Evolutionary conservation across 1,140 invertebrate genomes (phyloP), one percentile per base, ranked within the genome.

Genomic region (Muscidifurax raptorellus): DNA sequence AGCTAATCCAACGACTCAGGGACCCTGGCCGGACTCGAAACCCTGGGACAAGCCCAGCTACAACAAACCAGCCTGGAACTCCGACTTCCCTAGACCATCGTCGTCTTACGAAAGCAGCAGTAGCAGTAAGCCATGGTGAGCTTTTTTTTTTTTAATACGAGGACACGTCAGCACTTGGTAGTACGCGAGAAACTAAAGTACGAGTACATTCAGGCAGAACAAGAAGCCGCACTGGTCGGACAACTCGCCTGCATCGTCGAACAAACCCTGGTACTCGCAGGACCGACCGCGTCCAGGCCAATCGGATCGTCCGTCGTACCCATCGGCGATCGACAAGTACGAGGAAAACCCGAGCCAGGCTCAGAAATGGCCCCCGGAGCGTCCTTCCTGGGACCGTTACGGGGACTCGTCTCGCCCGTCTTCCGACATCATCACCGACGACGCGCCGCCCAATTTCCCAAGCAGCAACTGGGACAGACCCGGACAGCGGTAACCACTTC

Each of bases 361-460:
- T 0, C 91, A 93, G 83, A 93, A 92, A 28, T 92, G 93, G 93
- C 92, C 92, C 0, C 90, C 91, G 13, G 92, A 93, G 79, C 86
- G 88, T 13, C 90, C 91, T 18, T 89, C 90, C 2, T 92, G 90
- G 91, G 90, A 93, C 80, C 89, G 90, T 25, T 90, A 91, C 79
- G 44, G 85, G 0, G 87, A 89, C 25, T 76, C 66, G 7, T 83
- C 89, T 71, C 87, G 84, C 22, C 85, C 91, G 52, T 78, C 89
- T 72, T 88, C 86, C 9, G 94, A 94, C 25, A 95, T 96, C 44
- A 95, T 96, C 71, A 96, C 96, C 0, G 96, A 96, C 88, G 94
- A 94, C 25, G 92, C 94, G 72, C 95, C 95, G 0, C 90, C 95
- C 0, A 94, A 96, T 86, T 96, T 96, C 82, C 96, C 95, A 0